Conservation (phyloP, 2,797 vertebrate genomes). For the Nannoperca australis region DNA sequence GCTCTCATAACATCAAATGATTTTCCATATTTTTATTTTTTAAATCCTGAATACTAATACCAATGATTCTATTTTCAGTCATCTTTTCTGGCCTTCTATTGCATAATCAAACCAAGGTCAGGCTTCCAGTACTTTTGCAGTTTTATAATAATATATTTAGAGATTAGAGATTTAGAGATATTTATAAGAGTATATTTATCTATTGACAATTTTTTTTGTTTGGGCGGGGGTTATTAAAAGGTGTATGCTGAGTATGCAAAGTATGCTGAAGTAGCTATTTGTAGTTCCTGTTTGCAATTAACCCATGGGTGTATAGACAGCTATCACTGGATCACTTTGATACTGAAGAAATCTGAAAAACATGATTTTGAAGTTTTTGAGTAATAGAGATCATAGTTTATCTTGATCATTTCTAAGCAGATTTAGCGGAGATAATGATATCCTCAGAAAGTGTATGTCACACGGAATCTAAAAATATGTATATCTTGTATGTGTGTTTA, state of each 20-base stretch:
- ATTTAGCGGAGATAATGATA: background rate
- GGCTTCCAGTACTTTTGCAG: background rate
- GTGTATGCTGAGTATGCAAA: too few relatives aligned
- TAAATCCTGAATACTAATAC: conserved; percentile 23
- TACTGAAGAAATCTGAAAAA: background rate
- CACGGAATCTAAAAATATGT: conserved; percentile 11
- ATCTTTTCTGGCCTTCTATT: conserved; percentile 16
- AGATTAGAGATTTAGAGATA: too few relatives aligned
- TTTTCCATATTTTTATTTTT: conserved; percentile 35
- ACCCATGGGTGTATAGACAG: background rate
- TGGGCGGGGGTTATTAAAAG: background rate
- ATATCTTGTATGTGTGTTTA: background rate
- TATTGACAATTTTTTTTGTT: background rate
- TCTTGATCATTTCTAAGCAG: too few relatives aligned
- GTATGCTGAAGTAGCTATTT: background rate
- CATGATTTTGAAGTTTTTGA: background rate
- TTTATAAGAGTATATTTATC: conserved; percentile 1
- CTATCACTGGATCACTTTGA: conserved; percentile 5
- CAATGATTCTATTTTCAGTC: conserved; percentile 12
- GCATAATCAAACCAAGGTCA: conserved; percentile 26
- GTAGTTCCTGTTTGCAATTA: background rate
- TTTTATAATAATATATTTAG: background rate
- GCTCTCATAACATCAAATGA: conserved; percentile 31
- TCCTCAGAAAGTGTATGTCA: background rate
- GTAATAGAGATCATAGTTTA: background rate